Evolutionary conservation across 2,113 vertebrate genomes (phyloP).

Genomic region (Empidonax traillii): DNA sequence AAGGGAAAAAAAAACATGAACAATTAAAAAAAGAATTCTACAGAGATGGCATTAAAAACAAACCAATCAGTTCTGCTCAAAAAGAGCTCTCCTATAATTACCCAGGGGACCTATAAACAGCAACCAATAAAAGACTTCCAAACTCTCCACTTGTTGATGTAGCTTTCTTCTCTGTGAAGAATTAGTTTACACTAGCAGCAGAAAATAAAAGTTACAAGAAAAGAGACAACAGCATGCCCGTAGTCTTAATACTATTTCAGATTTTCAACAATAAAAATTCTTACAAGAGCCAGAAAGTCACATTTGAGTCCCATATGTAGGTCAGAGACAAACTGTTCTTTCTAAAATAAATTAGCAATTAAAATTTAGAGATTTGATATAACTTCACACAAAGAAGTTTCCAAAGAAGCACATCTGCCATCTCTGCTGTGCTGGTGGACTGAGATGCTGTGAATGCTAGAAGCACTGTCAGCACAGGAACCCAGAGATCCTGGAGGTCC

Average conservation of each 20-base stretch:
- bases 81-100: neutral
- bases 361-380: conserved; percentile 24
- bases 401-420: conserved; percentile 25
- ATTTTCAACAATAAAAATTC: neutral
- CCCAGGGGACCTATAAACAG: neutral
- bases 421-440: neutral
- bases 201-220: neutral
- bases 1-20: neutral
- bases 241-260: neutral
- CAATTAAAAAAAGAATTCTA: neutral
- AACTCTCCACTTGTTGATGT: neutral
- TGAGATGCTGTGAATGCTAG: neutral
- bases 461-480: neutral
- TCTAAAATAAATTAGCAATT: conserved; percentile 42
- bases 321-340: conserved; percentile 31
- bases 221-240: neutral
- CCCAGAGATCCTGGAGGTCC: neutral
- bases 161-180: neutral
- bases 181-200: neutral
- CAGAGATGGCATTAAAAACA: neutral
- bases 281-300: conserved; percentile 25
- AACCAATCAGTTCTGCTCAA: neutral
- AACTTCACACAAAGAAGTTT: neutral
- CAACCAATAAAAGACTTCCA: neutral
- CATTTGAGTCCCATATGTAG: conserved; percentile 9